phyloP scores from a whole-genome alignment of 2,888 invertebrate species.

The Cheilosia variabilis region DNA sequence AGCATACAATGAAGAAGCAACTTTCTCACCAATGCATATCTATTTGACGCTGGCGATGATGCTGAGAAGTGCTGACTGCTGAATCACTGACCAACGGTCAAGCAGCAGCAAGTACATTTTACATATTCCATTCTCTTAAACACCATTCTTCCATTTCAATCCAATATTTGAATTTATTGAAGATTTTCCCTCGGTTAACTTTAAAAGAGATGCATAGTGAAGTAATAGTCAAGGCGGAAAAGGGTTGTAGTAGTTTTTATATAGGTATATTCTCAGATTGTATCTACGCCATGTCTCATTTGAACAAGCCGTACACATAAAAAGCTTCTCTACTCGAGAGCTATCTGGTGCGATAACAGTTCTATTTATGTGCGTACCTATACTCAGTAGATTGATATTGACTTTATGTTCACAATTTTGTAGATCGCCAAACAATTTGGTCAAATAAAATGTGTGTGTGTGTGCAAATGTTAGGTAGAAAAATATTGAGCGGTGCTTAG shows the following conservation, averaged over 20 bases:
- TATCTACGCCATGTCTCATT: slow-evolving; percentile 7
- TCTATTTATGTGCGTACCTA: slow-evolving; percentile 26
- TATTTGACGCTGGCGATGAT: not conserved
- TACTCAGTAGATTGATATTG: slow-evolving; percentile 48
- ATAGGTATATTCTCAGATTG: slow-evolving; percentile 7
- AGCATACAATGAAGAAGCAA: slow-evolving; percentile 14
- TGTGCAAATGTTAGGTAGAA: too few species aligned
- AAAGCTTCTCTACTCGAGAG: slow-evolving; percentile 16
- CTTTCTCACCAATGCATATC: not conserved
- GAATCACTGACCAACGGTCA: not conserved
- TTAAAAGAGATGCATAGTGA: not conserved
- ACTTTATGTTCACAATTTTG: slow-evolving; percentile 12
- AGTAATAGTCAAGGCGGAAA: not conserved
- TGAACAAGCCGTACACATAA: not conserved
- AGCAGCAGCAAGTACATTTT: too few species aligned
- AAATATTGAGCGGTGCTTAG: too few species aligned
- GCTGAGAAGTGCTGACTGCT: not conserved
- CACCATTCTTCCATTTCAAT: not conserved
- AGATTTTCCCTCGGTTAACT: not conserved
- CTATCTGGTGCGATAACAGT: slow-evolving; percentile 31
- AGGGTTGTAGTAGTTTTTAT: not conserved
- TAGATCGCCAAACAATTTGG: slow-evolving; percentile 22
- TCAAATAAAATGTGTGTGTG: slow-evolving; percentile 42
- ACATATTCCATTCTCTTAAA: too few species aligned
- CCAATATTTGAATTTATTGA: not conserved